Conservation (phyloP, 2,113 vertebrate genomes). For the Ciconia maguari region DNA sequence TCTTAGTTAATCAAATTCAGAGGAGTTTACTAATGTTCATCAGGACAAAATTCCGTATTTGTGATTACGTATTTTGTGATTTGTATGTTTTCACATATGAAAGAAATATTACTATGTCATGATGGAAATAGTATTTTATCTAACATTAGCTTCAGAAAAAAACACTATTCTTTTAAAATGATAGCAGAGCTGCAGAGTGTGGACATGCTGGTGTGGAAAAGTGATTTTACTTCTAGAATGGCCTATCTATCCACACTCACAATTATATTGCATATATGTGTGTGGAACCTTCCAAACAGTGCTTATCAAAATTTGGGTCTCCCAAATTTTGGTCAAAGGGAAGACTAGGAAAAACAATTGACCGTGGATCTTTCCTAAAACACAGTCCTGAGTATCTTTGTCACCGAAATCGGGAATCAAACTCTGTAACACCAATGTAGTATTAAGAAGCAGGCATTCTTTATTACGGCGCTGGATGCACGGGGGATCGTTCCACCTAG, state of each 20-base stretch:
- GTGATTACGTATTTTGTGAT: background rate
- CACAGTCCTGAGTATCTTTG: background rate
- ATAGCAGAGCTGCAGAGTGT: background rate
- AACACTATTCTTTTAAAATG: background rate
- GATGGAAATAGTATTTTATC: background rate
- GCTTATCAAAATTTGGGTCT: too few species aligned
- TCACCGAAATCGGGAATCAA: too few species aligned
- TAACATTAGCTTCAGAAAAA: background rate
- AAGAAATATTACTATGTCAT: background rate
- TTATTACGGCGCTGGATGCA: too few species aligned
- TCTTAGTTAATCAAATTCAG: background rate
- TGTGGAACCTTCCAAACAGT: background rate
- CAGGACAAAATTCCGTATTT: background rate
- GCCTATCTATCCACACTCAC: background rate
- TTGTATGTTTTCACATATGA: background rate
- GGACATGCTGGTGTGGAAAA: background rate
- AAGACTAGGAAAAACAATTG: background rate
- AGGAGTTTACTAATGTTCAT: background rate
- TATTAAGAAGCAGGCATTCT: too few species aligned
- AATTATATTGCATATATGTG: background rate
- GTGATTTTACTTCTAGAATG: background rate
- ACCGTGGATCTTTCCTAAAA: background rate
- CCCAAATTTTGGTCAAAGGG: background rate
- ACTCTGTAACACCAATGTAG: too few species aligned
- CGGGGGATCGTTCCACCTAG: too few species aligned